Percentiles rank a stretch among this genome's conserved stretches.
Conservation (phyloP, 2,888 invertebrate genomes). For the Lottia scabra region DNA sequence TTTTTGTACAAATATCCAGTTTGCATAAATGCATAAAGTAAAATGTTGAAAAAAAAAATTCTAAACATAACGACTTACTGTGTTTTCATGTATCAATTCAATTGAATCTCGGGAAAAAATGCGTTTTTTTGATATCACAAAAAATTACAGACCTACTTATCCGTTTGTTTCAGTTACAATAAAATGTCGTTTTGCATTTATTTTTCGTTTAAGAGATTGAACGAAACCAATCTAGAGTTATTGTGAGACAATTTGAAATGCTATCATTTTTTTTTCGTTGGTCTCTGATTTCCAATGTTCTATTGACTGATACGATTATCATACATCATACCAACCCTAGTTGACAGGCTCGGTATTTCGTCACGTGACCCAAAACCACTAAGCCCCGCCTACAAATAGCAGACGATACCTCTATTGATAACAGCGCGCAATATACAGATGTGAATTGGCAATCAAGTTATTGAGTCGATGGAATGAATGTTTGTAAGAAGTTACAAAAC, state of each 20-base stretch:
- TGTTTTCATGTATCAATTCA: no score
- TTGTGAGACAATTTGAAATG: neutral
- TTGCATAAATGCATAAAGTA: no score
- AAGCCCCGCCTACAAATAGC: neutral
- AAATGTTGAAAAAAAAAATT: no score
- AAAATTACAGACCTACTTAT: neutral
- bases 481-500: neutral
- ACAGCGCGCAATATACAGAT: neutral
- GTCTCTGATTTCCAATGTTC: neutral
- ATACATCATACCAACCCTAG: neutral
- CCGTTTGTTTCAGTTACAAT: neutral
- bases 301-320: constrained; percentile 5
- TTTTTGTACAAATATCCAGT: no score
- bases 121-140: no score
- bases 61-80: no score
- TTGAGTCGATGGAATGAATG: neutral
- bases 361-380: neutral
- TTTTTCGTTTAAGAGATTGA: neutral
- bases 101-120: no score
- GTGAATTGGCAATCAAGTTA: neutral
- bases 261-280: neutral
- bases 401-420: neutral
- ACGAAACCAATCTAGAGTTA: neutral
- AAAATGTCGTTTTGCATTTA: neutral
- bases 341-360: neutral